Evolutionary conservation across 2,797 vertebrate species (phyloP).

Genomic region (Vipera ursinii): DNA sequence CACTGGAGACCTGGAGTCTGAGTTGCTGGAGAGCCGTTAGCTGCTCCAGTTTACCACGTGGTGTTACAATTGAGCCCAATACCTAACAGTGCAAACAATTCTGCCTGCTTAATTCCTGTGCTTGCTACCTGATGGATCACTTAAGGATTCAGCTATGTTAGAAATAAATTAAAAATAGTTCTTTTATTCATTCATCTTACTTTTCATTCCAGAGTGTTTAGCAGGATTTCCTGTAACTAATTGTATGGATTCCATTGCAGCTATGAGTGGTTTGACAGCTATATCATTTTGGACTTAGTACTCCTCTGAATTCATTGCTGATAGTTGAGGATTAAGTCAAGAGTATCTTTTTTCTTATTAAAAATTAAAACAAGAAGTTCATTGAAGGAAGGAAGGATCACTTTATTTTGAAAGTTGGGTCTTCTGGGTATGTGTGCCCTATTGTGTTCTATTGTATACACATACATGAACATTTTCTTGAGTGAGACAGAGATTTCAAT

Average conservation of each 20-base stretch:
- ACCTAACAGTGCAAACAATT: background rate
- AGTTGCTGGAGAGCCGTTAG: no score
- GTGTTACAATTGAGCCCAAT: no score
- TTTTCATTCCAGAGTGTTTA: slow-evolving; percentile 19
- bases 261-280: slow-evolving; percentile 2
- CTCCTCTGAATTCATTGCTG: background rate
- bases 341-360: background rate
- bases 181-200: background rate
- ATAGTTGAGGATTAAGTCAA: background rate
- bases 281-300: background rate
- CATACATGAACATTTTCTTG: background rate
- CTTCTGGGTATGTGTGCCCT: background rate
- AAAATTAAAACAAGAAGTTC: background rate
- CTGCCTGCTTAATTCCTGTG: slow-evolving; percentile 24
- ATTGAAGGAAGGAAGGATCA: background rate
- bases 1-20: no score
- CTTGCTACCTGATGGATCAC: slow-evolving; percentile 12
- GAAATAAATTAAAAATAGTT: slow-evolving; percentile 10
- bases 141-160: slow-evolving; percentile 2
- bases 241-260: slow-evolving; percentile 9
- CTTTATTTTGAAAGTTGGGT: background rate
- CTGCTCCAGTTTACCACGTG: no score
- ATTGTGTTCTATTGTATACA: background rate
- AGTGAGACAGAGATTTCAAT: no score
- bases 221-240: slow-evolving; percentile 12